Evolutionary conservation across 2,113 vertebrate species (phyloP).

Genomic region (Zapus hudsonius): DNA sequence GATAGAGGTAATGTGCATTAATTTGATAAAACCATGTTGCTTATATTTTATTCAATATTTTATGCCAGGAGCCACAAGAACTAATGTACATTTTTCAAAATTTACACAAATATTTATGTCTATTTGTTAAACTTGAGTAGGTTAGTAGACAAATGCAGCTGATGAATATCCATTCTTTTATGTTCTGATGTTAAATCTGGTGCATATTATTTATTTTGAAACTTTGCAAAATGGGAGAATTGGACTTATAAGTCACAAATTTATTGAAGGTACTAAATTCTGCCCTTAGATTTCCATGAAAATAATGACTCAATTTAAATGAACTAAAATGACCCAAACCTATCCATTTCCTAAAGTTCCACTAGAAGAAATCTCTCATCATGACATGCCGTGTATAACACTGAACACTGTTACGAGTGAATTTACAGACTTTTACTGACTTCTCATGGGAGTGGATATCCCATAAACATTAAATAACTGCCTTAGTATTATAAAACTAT

Average conservation of each 20-base stretch:
- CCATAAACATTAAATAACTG: neutral
- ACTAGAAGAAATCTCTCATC: neutral
- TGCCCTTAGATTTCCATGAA: neutral
- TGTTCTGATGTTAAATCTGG: neutral
- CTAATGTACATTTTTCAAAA: neutral
- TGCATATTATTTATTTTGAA: neutral
- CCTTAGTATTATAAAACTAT: neutral
- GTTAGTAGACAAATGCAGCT: neutral
- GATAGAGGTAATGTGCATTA: too few relatives aligned
- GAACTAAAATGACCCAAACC: neutral
- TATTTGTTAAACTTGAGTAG: neutral
- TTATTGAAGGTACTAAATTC: neutral
- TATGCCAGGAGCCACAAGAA: neutral
- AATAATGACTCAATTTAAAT: neutral
- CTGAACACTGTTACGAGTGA: neutral
- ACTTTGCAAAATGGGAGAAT: slow-evolving; percentile 10
- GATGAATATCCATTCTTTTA: neutral
- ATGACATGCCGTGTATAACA: neutral
- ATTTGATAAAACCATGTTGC: neutral
- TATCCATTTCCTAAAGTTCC: neutral
- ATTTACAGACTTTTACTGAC: neutral
- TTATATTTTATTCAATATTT: neutral
- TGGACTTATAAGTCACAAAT: neutral
- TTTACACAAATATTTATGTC: neutral
- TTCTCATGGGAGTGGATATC: neutral